phyloP scores from a whole-genome alignment of 2,797 vertebrate species.

The Lutra lutra region DNA sequence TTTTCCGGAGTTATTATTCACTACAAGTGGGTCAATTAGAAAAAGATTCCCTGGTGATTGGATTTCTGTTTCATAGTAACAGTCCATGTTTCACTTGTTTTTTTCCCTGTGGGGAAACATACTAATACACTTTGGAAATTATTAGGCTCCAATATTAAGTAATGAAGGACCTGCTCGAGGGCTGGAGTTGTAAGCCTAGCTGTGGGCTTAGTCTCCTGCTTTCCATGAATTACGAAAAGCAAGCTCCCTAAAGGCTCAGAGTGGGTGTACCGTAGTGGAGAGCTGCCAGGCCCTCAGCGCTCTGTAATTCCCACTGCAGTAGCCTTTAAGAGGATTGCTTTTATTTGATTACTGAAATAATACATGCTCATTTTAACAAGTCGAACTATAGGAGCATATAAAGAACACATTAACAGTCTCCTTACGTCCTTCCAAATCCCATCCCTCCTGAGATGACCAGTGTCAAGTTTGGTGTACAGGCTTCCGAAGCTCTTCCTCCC shows the following conservation, averaged over 20 bases:
- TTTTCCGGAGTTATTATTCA: constrained; percentile 52
- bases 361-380: not conserved
- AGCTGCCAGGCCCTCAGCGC: not conserved
- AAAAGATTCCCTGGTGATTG: not conserved
- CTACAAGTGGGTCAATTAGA: constrained; percentile 47
- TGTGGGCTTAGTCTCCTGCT: not conserved
- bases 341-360: not conserved
- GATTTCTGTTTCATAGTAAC: constrained; percentile 33
- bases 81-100: not conserved
- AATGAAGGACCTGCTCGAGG: constrained; percentile 32
- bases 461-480: not conserved
- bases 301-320: not conserved
- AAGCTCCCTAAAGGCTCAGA: not conserved
- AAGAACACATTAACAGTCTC: not conserved
- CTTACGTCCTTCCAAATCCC: not conserved
- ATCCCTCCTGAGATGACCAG: not conserved
- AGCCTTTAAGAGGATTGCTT: not conserved
- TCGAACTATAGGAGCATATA: not conserved
- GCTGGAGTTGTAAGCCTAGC: not conserved
- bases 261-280: not conserved
- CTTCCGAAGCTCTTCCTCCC: not conserved
- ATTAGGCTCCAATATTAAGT: not conserved
- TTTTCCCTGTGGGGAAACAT: not conserved
- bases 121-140: not conserved
- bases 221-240: not conserved